Evolutionary conservation across 2,797 vertebrate species (phyloP), one percentile per base, ranked within the genome.

Genomic region (Botia almorhae): DNA sequence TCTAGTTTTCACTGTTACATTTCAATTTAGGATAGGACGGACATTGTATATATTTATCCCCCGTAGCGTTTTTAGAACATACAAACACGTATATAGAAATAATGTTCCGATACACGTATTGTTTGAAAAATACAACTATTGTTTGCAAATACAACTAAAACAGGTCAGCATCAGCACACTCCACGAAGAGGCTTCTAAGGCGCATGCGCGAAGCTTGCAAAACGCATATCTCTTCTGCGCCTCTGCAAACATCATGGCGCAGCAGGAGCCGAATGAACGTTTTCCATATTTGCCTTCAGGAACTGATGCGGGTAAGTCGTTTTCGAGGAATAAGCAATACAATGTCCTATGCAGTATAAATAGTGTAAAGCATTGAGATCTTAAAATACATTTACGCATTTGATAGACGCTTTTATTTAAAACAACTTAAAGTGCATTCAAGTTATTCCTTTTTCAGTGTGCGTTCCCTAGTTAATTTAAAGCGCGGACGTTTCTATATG

Each of bases 201-300:
- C n/a, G n/a, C 33, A 33, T 33, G 33, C 33, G 33, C 33, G 33
- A 33, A 33, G 33, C 33, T 33, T 33, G 39, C 7, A 43, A 43
- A 43, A 6, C 39, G 7, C 39, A 10, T 43, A 10, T 43, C 39
- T 58, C 23, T n/a, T 63, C 63, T 87, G 79, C 83, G 80, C 82
- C 81, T 78, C 79, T 65, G 81, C 67, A 86, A 91, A 88, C 67
- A 78, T 69, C 76, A 95, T 95, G 93, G 93, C 93, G 83, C 90
- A 85, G 70, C 87, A 83, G 87, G 92, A 92, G 90, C 88, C 90
- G 85, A 92, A 90, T 61, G 92, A 92, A 56, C 89, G 91, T 86
- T 91, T 93, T 85, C 92, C 92, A 26, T 90, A 85, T 83, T 86
- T 93, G 82, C 93, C 93, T 81, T 91, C 93, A 69, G 93, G 93